phyloP scores from a whole-genome alignment of 2,113 vertebrate species.

The Neogobius melanostomus region DNA sequence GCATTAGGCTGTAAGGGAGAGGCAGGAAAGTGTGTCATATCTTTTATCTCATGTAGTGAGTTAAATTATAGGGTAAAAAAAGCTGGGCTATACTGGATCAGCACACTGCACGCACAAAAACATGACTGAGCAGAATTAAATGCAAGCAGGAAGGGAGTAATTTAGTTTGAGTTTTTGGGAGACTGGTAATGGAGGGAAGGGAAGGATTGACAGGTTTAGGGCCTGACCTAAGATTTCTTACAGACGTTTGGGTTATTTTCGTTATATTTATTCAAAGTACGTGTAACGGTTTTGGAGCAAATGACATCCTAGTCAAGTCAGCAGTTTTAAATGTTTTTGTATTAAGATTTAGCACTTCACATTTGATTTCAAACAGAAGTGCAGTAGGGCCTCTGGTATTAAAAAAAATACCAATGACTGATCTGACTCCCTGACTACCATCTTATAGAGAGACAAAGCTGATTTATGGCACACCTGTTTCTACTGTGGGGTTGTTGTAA shows the following conservation, averaged over 20 bases:
- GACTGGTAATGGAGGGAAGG: too few relatives aligned
- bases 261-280: too few relatives aligned
- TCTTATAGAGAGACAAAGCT: constrained; percentile 6
- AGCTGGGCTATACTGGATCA: not conserved
- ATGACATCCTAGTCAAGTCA: too few relatives aligned
- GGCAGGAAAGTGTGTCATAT: not conserved
- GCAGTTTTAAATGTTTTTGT: too few relatives aligned
- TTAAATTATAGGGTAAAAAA: not conserved
- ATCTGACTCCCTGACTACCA: constrained; percentile 33
- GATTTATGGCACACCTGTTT: constrained; percentile 46
- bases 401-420: constrained; percentile 4
- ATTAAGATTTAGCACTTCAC: too few relatives aligned
- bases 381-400: not conserved
- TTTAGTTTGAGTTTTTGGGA: too few relatives aligned
- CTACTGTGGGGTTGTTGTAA: constrained; percentile 31
- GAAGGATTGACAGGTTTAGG: too few relatives aligned
- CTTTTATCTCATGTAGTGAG: constrained; percentile 3
- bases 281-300: too few relatives aligned
- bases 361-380: not conserved
- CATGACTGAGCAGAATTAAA: too few relatives aligned
- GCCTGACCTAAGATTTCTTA: too few relatives aligned
- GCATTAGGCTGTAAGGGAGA: not conserved
- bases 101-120: not conserved
- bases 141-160: too few relatives aligned
- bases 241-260: too few relatives aligned